Percentiles rank a stretch among this genome's conserved stretches.
Evolutionary conservation across 1,140 invertebrate genomes (phyloP).

Genomic region (Drosophila neocordata): DNA sequence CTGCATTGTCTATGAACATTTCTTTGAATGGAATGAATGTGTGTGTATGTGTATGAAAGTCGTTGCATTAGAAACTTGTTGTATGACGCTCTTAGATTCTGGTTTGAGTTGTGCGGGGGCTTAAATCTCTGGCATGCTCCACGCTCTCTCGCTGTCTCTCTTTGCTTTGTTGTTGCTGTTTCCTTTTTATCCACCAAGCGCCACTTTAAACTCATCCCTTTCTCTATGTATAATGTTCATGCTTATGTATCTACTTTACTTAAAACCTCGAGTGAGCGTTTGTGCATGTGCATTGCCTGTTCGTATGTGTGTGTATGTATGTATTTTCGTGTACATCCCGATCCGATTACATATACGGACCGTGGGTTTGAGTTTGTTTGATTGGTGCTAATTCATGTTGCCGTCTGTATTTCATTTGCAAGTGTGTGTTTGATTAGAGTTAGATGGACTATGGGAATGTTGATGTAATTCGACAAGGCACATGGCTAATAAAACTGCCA

Average conservation of each 20-base stretch:
- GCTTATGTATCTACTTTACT: slow-evolving; percentile 79
- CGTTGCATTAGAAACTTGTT: slow-evolving; percentile 76
- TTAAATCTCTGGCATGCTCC: slow-evolving; percentile 19
- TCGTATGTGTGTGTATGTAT: neutral
- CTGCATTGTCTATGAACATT: slow-evolving; percentile 40
- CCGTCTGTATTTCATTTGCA: neutral
- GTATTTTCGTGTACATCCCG: slow-evolving; percentile 19
- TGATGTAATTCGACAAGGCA: neutral
- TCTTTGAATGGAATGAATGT: slow-evolving; percentile 65
- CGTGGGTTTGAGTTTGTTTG: slow-evolving; percentile 30
- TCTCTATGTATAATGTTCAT: slow-evolving; percentile 71
- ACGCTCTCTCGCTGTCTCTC: slow-evolving; percentile 14
- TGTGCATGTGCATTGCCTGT: neutral
- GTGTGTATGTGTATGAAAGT: neutral
- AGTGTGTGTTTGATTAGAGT: neutral
- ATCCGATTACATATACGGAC: slow-evolving; percentile 62
- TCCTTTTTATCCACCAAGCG: slow-evolving; percentile 65
- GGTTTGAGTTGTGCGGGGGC: slow-evolving; percentile 29
- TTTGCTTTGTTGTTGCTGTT: slow-evolving; percentile 39
- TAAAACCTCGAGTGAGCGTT: neutral
- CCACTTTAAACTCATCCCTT: slow-evolving; percentile 77
- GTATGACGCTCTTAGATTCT: slow-evolving; percentile 38
- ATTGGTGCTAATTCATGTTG: slow-evolving; percentile 15
- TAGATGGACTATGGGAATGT: neutral
- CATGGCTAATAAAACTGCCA: neutral